Evolutionary conservation across 2,797 vertebrate genomes (phyloP), one percentile per base, ranked within the genome.

Genomic region (Gambelia wislizenii): DNA sequence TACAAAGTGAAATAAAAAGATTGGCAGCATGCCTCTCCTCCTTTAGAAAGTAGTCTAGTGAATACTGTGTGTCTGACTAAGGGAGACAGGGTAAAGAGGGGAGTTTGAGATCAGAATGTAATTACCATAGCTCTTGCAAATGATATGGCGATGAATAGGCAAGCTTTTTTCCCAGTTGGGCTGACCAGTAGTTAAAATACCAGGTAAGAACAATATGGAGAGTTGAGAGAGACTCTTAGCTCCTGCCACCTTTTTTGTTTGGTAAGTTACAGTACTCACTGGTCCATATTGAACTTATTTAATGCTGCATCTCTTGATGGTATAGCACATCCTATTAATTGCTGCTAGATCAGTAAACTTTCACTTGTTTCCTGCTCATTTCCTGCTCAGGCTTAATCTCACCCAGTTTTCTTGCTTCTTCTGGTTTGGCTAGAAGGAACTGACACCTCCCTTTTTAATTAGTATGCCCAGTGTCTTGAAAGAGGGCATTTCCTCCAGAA

Each of bases 341-440:
- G 47, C 25, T 80, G 64, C 36, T 80, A 56, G 33, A 20, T 75
- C 76, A 44, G 36, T 7, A 54, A 52, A n/a, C 4, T 3, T 74
- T 84, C 20, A 36, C 59, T 82, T 82, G 69, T 36, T 88, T 83
- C 42, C 42, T 83, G 54, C 47, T 83, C 83, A 70, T 80, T 88
- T 83, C 42, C 80, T 88, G 52, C 39, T 72, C 27, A 72, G 33
- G 9, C 47, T 47, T 52, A 67, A 52, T 72, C 47, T 59, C n/a
- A 42, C 75, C 25, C 44, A 79, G 47, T 25, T 67, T 78, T 33
- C 86, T 70, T 47, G 20, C 72, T 81, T n/a, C 44, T 67, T 3
- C 49, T 49, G 49, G 12, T 59, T 81, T 59, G 85, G 4, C 14
- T 82, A 27, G 52, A 25, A 67, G 67, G 47, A 72, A 67, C 42